Conservation (phyloP, 2,888 invertebrate genomes). For the Orthonevra nobilis region DNA sequence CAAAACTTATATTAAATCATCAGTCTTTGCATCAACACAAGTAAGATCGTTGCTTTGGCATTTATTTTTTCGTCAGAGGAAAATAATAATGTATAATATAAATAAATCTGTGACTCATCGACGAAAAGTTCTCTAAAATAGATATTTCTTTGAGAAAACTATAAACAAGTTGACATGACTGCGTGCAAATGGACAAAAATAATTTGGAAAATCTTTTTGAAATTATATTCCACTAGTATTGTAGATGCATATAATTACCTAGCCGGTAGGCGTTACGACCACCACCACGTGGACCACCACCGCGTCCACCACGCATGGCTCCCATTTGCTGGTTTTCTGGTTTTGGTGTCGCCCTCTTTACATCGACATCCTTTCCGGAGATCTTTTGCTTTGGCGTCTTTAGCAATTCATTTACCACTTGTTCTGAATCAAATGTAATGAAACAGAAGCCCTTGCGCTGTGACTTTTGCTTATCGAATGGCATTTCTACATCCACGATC, state of each 20-base stretch:
- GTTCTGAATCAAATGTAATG: constrained; percentile 97
- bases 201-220: constrained; percentile 36
- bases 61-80: too few relatives aligned
- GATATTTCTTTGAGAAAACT: too few relatives aligned
- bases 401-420: constrained; percentile 93
- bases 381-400: constrained; percentile 96
- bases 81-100: too few relatives aligned
- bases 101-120: too few relatives aligned
- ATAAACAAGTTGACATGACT: too few relatives aligned
- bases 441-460: constrained; percentile 98
- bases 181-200: constrained; percentile 31
- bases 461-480: constrained; percentile 97
- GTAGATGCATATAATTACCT: constrained; percentile 73
- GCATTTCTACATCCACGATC: constrained; percentile 98
- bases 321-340: constrained; percentile 87
- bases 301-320: constrained; percentile 84
- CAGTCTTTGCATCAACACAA: too few relatives aligned
- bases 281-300: constrained; percentile 85
- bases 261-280: constrained; percentile 83
- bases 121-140: too few relatives aligned
- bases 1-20: too few relatives aligned
- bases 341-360: constrained; percentile 96
- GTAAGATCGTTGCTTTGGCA: too few relatives aligned
- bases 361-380: constrained; percentile 96
- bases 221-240: constrained; percentile 38